Conservation (phyloP, 2,888 invertebrate genomes). For the Cephus pygmeus region DNA sequence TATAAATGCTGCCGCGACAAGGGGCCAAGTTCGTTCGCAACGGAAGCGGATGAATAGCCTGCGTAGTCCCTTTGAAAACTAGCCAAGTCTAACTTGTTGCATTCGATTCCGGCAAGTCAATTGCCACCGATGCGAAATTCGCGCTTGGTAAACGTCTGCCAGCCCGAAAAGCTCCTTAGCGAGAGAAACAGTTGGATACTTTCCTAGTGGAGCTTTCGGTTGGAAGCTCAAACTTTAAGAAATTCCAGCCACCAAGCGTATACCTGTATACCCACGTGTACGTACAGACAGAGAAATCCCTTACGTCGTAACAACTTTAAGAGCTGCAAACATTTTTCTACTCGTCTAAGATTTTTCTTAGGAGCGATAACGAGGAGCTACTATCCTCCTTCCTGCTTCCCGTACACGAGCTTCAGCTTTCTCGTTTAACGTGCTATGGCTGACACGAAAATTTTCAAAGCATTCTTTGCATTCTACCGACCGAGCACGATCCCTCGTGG, state of each 20-base stretch:
- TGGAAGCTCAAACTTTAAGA: background rate
- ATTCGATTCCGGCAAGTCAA: conserved; percentile 26
- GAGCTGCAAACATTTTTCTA: background rate
- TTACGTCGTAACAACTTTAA: background rate
- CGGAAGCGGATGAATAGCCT: conserved; percentile 36
- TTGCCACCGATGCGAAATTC: background rate
- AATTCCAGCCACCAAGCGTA: background rate
- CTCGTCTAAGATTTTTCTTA: background rate
- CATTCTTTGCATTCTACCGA: background rate
- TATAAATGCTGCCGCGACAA: too few species aligned
- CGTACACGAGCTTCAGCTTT: background rate
- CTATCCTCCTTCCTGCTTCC: background rate
- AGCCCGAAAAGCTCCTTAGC: background rate
- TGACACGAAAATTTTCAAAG: background rate
- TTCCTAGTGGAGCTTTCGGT: background rate
- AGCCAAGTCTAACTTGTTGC: conserved; percentile 55
- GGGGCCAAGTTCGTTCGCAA: background rate
- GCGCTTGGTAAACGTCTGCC: background rate
- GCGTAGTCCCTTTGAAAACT: conserved; percentile 45
- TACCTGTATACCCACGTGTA: background rate
- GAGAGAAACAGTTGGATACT: background rate
- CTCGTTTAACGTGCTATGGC: background rate
- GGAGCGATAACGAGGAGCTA: background rate
- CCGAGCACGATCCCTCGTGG: conserved; percentile 26
- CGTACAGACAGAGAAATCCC: background rate